A percentile compares a stretch with the other conserved stretches of the same genome.
phyloP scores from a whole-genome alignment of 1,140 invertebrate genomes.

The Bilobella aurantiaca region DNA sequence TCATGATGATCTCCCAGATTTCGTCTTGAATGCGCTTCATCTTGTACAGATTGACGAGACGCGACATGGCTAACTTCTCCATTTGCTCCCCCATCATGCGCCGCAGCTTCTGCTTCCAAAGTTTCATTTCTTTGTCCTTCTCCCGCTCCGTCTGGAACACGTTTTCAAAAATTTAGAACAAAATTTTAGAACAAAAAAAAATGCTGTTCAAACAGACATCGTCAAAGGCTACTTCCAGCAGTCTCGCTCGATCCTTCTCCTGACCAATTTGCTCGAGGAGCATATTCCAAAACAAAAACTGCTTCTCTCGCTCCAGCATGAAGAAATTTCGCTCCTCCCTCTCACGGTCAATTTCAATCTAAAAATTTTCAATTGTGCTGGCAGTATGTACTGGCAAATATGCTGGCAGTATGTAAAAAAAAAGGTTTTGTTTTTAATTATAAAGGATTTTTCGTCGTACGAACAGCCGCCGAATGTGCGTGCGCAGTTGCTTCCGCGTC shows the following conservation, averaged over 20 bases:
- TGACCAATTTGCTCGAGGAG: constrained; percentile 59
- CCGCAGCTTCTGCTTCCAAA: constrained; percentile 85
- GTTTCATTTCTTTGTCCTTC: constrained; percentile 74
- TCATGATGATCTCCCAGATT: constrained; percentile 17
- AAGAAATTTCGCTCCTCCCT: constrained; percentile 90
- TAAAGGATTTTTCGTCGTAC: constrained; percentile 42
- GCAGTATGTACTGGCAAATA: background rate
- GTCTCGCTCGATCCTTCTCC: constrained; percentile 61
- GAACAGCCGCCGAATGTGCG: constrained; percentile 72
- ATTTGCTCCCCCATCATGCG: constrained; percentile 85
- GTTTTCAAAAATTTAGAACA: no score
- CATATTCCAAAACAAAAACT: constrained; percentile 89
- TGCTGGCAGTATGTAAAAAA: background rate
- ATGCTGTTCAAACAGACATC: constrained; percentile 5
- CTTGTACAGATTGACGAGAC: constrained; percentile 27
- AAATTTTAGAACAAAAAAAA: background rate
- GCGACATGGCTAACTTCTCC: constrained; percentile 58
- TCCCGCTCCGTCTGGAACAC: constrained; percentile 57
- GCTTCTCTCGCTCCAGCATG: constrained; percentile 86
- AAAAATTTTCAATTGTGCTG: background rate
- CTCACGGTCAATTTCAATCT: constrained; percentile 72
- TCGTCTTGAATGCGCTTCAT: constrained; percentile 28
- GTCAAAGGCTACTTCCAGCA: constrained; percentile 40
- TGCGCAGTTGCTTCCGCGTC: constrained; percentile 83
- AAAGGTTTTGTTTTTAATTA: background rate